Evolutionary conservation across 2,113 vertebrate species (phyloP), one percentile per base, ranked within the genome.

Genomic region (Platichthys flesus): DNA sequence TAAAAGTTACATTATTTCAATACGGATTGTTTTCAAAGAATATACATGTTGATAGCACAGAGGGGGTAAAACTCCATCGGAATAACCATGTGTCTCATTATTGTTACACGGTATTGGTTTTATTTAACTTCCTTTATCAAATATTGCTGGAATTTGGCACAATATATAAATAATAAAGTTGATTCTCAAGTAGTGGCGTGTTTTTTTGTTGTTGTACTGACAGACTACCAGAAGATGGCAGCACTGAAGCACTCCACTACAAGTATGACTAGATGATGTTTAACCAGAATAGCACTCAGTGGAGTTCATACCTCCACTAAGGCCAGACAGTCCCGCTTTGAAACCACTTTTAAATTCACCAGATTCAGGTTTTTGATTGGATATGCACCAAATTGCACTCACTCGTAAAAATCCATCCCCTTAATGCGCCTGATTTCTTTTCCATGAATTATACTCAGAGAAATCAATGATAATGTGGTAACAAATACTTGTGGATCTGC

Each of bases 221-320:
- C 9, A 58, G 3, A 2, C 21, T 16, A 28, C 79, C 91, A 84
- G 71, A 18, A 90, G 91, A 58, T 82, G 88, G 91, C 89, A 86
- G 84, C 82, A 88, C 45, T 52, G 54, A 56, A 21, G 21, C 54
- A 24, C 54, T 56, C 10, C 31, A 31, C 31, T 31, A 31, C 31
- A 31, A 31, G 31, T 31, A 31, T 1, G 5, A 31, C 31, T 7
- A 31, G 31, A 31, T 7, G 31, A 31, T 31, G 31, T 31, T 1
- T 8, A 31, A 31, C 31, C 1, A 31, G 31, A 31, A 31, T 31
- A 6, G 6, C 28, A 7, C 31, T 31, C 28, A 9, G 9, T 1
- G 7, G 40, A 0, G 0, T 16, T 18, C 31, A 0, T 5, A 18
- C 47, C 45, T 47, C 45, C 45, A 47, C 45, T 3, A 47, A 47